Conservation (phyloP, 2,888 invertebrate genomes). For the Leptopilina myrica region DNA sequence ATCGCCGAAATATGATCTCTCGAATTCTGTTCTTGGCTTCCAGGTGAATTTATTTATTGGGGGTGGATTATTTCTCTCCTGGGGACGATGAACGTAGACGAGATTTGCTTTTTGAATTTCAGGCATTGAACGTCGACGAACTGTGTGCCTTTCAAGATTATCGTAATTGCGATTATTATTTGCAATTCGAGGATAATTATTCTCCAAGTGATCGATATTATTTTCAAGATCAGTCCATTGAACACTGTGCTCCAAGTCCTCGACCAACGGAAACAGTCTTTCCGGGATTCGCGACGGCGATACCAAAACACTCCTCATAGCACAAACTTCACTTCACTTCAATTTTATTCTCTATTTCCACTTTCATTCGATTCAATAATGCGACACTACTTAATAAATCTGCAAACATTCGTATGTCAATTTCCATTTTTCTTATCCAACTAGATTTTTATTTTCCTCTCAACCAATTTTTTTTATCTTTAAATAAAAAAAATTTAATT, state of each 20-base stretch:
- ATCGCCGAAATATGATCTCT: slow-evolving; percentile 66
- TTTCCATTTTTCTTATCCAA: slow-evolving; percentile 21
- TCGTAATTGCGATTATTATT: slow-evolving; percentile 43
- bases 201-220: slow-evolving; percentile 67
- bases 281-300: slow-evolving; percentile 43
- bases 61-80: slow-evolving; percentile 32
- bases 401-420: slow-evolving; percentile 15
- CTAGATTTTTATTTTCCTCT: not conserved
- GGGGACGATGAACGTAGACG: slow-evolving; percentile 57
- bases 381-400: not conserved
- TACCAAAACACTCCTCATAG: slow-evolving; percentile 30
- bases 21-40: slow-evolving; percentile 71
- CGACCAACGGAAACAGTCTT: slow-evolving; percentile 58
- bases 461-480: too few species aligned
- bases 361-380: not conserved
- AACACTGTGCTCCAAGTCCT: slow-evolving; percentile 63
- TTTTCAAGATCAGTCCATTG: slow-evolving; percentile 64
- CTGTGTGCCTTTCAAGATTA: slow-evolving; percentile 61
- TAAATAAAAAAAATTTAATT: too few species aligned
- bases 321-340: slow-evolving; percentile 33
- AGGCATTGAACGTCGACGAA: slow-evolving; percentile 66
- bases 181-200: slow-evolving; percentile 48
- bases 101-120: slow-evolving; percentile 64
- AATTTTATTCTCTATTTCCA: slow-evolving; percentile 8
- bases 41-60: slow-evolving; percentile 60